Evolutionary conservation across 2,797 vertebrate species (phyloP).

Genomic region (Thunnus albacares): DNA sequence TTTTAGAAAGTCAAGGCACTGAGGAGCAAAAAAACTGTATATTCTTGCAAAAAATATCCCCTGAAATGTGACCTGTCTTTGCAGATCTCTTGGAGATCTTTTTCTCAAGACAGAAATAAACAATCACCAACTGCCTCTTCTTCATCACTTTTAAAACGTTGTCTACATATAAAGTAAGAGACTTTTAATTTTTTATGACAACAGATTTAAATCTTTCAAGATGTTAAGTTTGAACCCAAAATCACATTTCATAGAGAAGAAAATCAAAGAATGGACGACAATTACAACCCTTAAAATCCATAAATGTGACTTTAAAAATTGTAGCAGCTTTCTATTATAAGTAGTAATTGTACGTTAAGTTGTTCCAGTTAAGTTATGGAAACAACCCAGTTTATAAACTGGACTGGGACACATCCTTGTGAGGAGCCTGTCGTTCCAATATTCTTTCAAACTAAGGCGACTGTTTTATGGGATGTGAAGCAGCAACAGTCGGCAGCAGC

Average conservation of each 20-base stretch:
- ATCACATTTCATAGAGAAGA: background rate
- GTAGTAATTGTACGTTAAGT: background rate
- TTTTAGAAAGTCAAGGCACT: background rate
- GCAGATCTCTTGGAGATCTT: too few relatives aligned
- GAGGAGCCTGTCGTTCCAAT: background rate
- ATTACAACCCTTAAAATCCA: background rate
- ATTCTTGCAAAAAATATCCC: too few relatives aligned
- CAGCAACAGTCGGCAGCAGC: background rate
- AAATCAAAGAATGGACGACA: too few relatives aligned
- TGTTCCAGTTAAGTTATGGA: background rate
- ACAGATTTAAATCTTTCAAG: too few relatives aligned
- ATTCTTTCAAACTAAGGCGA: background rate
- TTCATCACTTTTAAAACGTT: too few relatives aligned
- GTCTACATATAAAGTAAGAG: too few relatives aligned
- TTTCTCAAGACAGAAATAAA: too few relatives aligned
- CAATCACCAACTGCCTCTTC: too few relatives aligned
- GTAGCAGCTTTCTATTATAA: background rate
- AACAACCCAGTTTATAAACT: background rate
- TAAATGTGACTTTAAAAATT: background rate
- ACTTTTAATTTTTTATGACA: too few relatives aligned
- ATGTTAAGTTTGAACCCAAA: background rate
- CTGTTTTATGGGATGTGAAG: constrained; percentile 18
- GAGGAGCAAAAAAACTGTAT: background rate
- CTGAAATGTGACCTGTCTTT: too few relatives aligned
- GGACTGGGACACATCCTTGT: background rate